These are phyloP conservation scores for Chauna torquata DNA, from an alignment of 2,113 vertebrate species.

Conservation along the genomic window DNA sequence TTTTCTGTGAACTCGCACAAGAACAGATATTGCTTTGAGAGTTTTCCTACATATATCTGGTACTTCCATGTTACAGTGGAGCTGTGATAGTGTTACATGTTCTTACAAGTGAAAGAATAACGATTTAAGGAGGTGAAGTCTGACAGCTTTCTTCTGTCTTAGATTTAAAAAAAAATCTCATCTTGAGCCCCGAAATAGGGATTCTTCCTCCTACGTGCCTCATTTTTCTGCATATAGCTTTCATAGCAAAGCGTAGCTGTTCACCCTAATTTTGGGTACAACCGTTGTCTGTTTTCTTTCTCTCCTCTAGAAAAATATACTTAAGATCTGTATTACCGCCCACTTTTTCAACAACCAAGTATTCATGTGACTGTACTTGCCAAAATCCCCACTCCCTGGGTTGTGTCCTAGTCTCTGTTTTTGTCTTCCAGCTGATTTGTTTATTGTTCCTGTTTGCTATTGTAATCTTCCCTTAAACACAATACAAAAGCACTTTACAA, in stretches of 20 bases:
- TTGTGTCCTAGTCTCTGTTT: not conserved
- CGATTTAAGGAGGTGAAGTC: not conserved
- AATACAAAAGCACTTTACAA: not conserved
- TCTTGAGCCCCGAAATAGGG: not conserved
- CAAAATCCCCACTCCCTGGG: accelerated
- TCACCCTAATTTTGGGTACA: not conserved
- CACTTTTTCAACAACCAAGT: not conserved
- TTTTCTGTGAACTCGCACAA: not conserved
- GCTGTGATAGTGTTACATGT: not conserved
- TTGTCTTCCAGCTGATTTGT: not conserved
- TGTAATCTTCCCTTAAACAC: not conserved
- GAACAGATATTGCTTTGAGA: not conserved
- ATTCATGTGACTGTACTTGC: not conserved
- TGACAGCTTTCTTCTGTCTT: not conserved
- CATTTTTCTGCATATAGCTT: not conserved
- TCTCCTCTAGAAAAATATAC: not conserved
- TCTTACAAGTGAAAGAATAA: not conserved
- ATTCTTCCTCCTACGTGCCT: not conserved
- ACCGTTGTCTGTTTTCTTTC: not conserved
- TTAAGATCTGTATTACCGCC: not conserved
- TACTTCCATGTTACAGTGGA: not conserved
- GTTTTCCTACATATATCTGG: not conserved
- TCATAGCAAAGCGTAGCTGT: not conserved
- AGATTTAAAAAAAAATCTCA: not conserved
- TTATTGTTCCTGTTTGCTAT: not conserved